A percentile compares a stretch with the other conserved stretches of the same genome.
phyloP scores from a whole-genome alignment of 2,797 vertebrate species.

The Halcyon badia region DNA sequence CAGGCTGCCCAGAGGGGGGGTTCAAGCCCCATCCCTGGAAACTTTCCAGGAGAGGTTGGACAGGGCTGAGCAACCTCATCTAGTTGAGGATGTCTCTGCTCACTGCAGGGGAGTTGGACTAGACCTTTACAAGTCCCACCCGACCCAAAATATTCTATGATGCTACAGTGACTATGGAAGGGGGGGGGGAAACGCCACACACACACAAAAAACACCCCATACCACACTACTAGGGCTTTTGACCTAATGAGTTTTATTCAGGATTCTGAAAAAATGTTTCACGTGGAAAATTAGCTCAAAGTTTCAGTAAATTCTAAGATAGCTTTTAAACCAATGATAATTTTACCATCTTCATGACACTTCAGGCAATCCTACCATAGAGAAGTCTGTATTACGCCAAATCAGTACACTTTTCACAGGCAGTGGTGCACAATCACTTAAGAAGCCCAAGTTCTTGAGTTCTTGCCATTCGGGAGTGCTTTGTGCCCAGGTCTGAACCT shows the following conservation, averaged over 20 bases:
- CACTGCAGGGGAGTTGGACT: background rate
- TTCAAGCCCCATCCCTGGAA: background rate
- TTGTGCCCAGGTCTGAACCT: background rate
- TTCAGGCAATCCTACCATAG: background rate
- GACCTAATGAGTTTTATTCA: background rate
- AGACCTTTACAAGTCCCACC: background rate
- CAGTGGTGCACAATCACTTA: background rate
- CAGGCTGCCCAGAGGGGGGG: too few relatives aligned
- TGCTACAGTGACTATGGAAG: background rate
- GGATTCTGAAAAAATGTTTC: slow-evolving; percentile 9
- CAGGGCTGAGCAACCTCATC: background rate
- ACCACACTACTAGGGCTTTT: background rate
- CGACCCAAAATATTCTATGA: background rate
- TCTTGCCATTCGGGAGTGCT: fast-evolving
- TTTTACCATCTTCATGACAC: background rate
- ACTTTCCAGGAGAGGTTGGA: background rate
- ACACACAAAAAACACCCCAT: background rate
- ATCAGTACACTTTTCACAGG: background rate
- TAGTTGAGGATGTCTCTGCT: background rate
- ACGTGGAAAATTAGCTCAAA: background rate
- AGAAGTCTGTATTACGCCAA: background rate
- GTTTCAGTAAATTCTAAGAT: background rate
- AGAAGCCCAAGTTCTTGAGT: fast-evolving
- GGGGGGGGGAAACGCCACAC: too few relatives aligned
- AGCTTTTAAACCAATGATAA: background rate